Evolutionary conservation across 2,113 vertebrate species (phyloP), one percentile per base, ranked within the genome.

Genomic region (Vidua chalybeata): DNA sequence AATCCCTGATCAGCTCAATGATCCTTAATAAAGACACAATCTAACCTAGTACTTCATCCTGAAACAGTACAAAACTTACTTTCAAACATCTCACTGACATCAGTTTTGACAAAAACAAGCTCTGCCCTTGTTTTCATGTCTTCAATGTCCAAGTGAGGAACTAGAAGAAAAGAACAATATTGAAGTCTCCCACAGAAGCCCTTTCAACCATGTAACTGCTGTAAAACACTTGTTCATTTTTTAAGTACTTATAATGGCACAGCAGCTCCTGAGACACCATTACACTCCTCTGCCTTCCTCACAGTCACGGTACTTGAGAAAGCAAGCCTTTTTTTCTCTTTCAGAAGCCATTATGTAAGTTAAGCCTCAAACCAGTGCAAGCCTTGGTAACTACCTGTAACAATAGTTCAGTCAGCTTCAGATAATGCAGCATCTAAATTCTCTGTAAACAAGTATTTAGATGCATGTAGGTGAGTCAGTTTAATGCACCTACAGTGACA

Each of bases 1-100:
- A 85, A 39, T 41, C 33, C 7, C 39, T 68, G 43, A 73, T 79
- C 78, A 91, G 28, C n/a, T 43, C 46, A n/a, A 54, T 35, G 20
- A 54, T 49, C 35, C 24, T 51, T 58, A 55, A 72, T 24, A 6
- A 77, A 72, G 27, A 13, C 15, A 37, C 9, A 46, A 41, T 16
- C 35, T 46, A 58, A 17, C 4, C 4, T 16, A 35, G 59, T 10
- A 20, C 5, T 51, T 66, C 7, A 48, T 30, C 33, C 37, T 58
- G 41, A 78, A 94, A 72, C 49, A 76, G 20, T 71, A 61, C 7
- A 6, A 26, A 58, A 91, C 58, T 92, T 75, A 74, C 59, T 93
- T 97, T 76, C 77, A 96, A 96, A 84, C 31, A 90, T 28, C 80
- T 95, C 64, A 76, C 58, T 90, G 69, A 90, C 45, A 68, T 93